Evolutionary conservation across 2,888 invertebrate genomes (phyloP).

Genomic region (Brachypalpus laphriformis): DNA sequence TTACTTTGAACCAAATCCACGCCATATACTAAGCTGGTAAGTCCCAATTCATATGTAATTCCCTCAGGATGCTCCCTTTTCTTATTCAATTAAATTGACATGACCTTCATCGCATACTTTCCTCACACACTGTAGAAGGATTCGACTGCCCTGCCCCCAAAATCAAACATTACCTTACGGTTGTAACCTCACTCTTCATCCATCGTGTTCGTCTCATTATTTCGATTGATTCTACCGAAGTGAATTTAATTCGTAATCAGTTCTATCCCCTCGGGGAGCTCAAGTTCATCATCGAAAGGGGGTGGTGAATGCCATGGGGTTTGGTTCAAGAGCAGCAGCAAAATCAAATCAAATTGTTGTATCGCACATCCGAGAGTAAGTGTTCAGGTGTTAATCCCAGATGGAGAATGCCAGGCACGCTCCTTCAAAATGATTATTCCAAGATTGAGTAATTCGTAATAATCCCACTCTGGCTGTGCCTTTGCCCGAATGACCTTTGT

Average conservation of each 20-base stretch:
- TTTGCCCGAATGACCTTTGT: constrained; percentile 4
- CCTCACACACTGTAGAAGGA: neutral
- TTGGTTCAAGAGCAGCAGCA: neutral
- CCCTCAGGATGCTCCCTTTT: neutral
- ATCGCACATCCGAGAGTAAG: constrained; percentile 36
- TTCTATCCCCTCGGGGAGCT: constrained; percentile 27
- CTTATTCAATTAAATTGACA: neutral
- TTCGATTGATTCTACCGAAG: constrained; percentile 50
- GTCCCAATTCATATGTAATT: neutral
- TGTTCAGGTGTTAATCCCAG: constrained; percentile 45
- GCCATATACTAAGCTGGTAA: neutral
- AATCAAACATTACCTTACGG: neutral
- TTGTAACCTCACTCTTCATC: neutral
- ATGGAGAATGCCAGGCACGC: constrained; percentile 54
- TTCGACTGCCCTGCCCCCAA: neutral
- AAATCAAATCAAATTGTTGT: constrained; percentile 38
- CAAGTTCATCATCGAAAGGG: constrained; percentile 3
- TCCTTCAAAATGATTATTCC: constrained; percentile 42
- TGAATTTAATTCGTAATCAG: constrained; percentile 66
- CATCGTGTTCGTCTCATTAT: constrained; percentile 28
- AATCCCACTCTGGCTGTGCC: constrained; percentile 6
- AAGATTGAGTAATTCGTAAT: constrained; percentile 51
- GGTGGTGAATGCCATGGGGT: neutral
- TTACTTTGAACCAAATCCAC: neutral
- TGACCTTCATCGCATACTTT: neutral